A percentile compares a stretch with the other conserved stretches of the same genome.
These are phyloP conservation scores for Psilopogon haemacephalus DNA, from an alignment of 2,113 vertebrate species.

Conservation along the genomic window DNA sequence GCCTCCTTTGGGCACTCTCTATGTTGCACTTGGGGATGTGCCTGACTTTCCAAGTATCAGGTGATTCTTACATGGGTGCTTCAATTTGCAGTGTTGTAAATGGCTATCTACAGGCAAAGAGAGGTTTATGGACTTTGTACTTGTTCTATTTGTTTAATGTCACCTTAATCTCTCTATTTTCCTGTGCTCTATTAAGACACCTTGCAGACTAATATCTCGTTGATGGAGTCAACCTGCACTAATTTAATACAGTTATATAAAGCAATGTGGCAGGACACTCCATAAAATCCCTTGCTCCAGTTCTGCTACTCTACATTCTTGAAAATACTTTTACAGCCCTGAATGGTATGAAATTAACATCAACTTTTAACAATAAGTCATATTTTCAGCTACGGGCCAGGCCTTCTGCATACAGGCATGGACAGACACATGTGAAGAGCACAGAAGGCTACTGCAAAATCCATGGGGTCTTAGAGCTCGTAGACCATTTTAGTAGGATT, in stretches of 20 bases:
- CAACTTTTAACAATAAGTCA: neutral
- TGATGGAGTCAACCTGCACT: neutral
- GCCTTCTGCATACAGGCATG: neutral
- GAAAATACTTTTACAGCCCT: neutral
- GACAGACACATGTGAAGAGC: neutral
- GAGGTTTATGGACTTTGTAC: neutral
- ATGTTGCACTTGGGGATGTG: neutral
- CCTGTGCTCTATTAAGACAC: neutral
- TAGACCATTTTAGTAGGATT: neutral
- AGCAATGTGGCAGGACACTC: neutral
- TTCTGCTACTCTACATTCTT: neutral
- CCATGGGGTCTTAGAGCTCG: neutral
- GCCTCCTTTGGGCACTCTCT: neutral
- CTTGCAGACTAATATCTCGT: neutral
- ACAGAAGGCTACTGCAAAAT: neutral
- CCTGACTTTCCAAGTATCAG: neutral
- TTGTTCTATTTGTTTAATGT: neutral
- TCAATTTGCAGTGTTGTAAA: neutral
- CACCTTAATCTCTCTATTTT: neutral
- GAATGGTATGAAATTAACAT: neutral
- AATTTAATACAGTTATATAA: slow-evolving; percentile 5
- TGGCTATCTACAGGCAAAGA: neutral
- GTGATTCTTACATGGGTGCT: neutral
- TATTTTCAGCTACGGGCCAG: neutral
- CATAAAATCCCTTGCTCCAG: neutral